Conservation (phyloP, 2,888 invertebrate species). For the Rhagonycha fulva region DNA sequence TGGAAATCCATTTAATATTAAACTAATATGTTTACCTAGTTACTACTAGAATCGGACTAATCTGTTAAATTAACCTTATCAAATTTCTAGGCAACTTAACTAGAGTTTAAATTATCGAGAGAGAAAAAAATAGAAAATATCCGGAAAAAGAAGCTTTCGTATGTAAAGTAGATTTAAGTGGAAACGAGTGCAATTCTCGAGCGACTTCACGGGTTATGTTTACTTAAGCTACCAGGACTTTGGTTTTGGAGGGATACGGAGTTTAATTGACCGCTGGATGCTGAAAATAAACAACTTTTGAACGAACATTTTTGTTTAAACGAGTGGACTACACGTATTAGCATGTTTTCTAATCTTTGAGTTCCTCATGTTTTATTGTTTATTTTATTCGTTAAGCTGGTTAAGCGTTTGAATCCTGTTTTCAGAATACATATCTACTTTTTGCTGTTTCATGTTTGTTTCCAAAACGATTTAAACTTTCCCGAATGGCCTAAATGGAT, state of each 20-base stretch:
- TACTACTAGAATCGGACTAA: neutral
- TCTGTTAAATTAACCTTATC: neutral
- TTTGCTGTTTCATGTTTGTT: conserved; percentile 20
- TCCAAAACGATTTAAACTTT: conserved; percentile 15
- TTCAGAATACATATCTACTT: conserved; percentile 17
- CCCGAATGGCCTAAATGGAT: neutral
- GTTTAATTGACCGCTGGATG: conserved; percentile 36
- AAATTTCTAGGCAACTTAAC: neutral
- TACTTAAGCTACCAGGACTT: conserved; percentile 30
- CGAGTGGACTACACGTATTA: conserved; percentile 34
- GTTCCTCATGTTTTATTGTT: conserved; percentile 33
- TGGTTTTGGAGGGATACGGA: conserved; percentile 27
- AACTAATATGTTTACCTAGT: neutral
- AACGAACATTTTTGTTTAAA: conserved; percentile 31
- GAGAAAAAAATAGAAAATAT: neutral
- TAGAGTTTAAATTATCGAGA: neutral
- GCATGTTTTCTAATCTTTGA: conserved; percentile 40
- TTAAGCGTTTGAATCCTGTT: conserved; percentile 22
- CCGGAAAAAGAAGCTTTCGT: neutral
- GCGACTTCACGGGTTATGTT: conserved; percentile 26
- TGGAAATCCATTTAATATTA: conserved; percentile 19
- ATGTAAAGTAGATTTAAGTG: conserved; percentile 24
- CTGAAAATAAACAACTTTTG: conserved; percentile 37
- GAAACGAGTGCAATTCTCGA: conserved; percentile 22
- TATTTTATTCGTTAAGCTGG: conserved; percentile 36